Evolutionary conservation across 2,113 vertebrate genomes (phyloP).

Genomic region (Microcebus murinus): DNA sequence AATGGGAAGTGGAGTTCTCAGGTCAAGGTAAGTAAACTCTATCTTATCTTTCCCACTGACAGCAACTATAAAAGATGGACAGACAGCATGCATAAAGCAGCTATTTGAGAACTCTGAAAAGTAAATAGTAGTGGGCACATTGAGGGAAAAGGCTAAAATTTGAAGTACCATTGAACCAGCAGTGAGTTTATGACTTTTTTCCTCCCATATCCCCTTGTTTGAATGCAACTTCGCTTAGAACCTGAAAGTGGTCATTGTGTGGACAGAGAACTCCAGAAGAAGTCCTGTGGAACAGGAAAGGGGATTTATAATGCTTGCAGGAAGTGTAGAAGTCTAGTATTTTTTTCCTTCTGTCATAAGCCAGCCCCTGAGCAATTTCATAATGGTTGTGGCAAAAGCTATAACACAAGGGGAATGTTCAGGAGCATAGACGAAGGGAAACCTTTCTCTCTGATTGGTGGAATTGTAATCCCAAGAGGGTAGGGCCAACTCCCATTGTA

Average conservation of each 20-base stretch:
- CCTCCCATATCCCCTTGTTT: neutral
- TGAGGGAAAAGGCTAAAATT: neutral
- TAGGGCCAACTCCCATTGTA: neutral
- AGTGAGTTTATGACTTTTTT: neutral
- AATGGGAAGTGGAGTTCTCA: neutral
- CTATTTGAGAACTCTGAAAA: neutral
- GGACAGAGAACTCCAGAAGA: neutral
- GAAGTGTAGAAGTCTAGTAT: neutral
- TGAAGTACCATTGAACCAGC: neutral
- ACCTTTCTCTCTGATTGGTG: neutral
- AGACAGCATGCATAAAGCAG: neutral
- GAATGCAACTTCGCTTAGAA: neutral
- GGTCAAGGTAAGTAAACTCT: neutral
- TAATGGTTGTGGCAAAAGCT: neutral
- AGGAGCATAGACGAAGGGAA: neutral
- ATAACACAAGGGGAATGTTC: neutral
- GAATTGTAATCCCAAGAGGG: neutral
- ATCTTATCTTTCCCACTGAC: neutral
- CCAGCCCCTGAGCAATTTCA: neutral
- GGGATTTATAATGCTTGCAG: neutral
- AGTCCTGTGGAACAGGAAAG: neutral
- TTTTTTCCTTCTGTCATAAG: neutral
- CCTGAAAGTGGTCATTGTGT: neutral
- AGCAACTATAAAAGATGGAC: neutral
- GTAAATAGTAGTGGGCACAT: neutral